phyloP scores from a whole-genome alignment of 2,113 vertebrate genomes.

The Osmerus mordax region DNA sequence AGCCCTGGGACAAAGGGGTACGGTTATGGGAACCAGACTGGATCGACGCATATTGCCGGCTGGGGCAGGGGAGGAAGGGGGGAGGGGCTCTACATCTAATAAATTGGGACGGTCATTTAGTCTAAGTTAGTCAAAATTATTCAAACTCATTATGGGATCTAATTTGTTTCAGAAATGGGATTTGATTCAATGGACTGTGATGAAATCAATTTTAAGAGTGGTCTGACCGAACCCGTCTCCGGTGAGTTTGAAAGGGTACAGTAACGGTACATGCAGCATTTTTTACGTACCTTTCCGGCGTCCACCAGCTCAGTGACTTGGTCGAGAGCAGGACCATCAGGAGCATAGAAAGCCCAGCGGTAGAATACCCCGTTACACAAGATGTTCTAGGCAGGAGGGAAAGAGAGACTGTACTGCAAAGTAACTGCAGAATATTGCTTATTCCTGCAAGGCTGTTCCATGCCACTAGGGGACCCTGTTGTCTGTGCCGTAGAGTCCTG shows the following conservation, averaged over 20 bases:
- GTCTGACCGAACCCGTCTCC: no score
- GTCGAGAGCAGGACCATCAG: conserved; percentile 83
- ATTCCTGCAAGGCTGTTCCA: background rate
- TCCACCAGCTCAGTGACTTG: conserved; percentile 83
- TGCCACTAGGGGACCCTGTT: conserved; percentile 60
- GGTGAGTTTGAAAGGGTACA: background rate
- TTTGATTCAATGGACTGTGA: no score
- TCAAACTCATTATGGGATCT: no score
- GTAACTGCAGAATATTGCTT: background rate
- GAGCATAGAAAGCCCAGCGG: conserved; percentile 88
- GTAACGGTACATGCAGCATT: background rate
- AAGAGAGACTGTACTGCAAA: background rate
- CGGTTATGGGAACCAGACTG: no score
- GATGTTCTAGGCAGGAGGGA: conserved; percentile 65
- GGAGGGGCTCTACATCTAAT: no score
- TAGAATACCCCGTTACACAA: conserved; percentile 86
- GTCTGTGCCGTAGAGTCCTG: conserved; percentile 20
- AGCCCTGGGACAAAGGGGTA: conserved; percentile 67
- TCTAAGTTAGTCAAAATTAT: no score
- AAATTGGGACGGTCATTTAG: no score
- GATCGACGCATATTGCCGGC: background rate
- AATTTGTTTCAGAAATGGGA: no score
- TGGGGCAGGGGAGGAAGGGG: conserved; percentile 34
- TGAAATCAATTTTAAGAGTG: no score
- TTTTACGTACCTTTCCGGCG: conserved; percentile 79